A percentile compares a stretch with the other conserved stretches of the same genome.
phyloP scores from a whole-genome alignment of 2,797 vertebrate genomes.

The Lepidocolaptes lacrymiger region DNA sequence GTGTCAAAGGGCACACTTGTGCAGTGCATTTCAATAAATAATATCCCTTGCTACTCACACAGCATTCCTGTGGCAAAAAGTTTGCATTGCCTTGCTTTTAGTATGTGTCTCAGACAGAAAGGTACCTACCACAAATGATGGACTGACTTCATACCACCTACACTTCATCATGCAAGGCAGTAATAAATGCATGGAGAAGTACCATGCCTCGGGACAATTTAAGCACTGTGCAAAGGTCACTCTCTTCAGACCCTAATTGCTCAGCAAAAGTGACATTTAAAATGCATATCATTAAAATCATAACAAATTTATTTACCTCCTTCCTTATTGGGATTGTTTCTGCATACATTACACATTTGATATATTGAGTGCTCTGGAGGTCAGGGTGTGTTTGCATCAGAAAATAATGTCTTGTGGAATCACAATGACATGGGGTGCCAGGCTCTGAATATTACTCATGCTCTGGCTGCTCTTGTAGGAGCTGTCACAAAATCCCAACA shows the following conservation, averaged over 20 bases:
- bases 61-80: background rate
- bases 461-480: background rate
- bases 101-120: background rate
- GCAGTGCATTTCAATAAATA: background rate
- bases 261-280: constrained; percentile 75
- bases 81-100: background rate
- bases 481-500: background rate
- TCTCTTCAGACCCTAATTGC: constrained; percentile 72
- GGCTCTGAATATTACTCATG: background rate
- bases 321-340: constrained; percentile 48
- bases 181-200: constrained; percentile 62
- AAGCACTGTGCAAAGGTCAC: constrained; percentile 66
- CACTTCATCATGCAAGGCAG: constrained; percentile 38
- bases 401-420: constrained; percentile 47
- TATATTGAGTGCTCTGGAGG: constrained; percentile 61
- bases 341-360: constrained; percentile 70
- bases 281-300: constrained; percentile 75
- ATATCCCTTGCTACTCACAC: background rate
- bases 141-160: background rate
- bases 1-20: fast-evolving
- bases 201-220: constrained; percentile 64
- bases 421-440: constrained; percentile 20
- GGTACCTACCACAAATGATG: background rate
- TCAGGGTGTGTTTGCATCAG: constrained; percentile 56
- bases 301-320: constrained; percentile 68